Percentiles rank a stretch among this genome's conserved stretches.
Conservation (phyloP, 2,797 vertebrate species). For the Spea hammondii region DNA sequence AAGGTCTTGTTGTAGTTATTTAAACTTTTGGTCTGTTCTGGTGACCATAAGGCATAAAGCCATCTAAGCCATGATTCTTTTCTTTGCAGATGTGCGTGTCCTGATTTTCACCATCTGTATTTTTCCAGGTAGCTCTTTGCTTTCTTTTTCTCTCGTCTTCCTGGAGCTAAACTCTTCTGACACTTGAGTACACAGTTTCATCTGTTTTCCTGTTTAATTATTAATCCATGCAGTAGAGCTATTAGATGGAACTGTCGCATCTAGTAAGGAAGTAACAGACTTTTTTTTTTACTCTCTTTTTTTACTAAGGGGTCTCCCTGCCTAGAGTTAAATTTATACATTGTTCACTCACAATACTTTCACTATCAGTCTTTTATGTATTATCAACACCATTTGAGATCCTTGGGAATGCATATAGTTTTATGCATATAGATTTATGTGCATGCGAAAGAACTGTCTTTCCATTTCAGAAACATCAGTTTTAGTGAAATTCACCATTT, state of each 20-base stretch:
- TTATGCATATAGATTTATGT: too few relatives aligned
- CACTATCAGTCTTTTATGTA: not conserved
- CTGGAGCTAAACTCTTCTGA: conserved; percentile 17
- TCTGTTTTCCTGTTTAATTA: conserved; percentile 34
- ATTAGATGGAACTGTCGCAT: conserved; percentile 21
- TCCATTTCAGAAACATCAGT: too few relatives aligned
- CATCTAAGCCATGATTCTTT: not conserved
- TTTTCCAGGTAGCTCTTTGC: conserved; percentile 16
- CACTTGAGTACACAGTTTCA: conserved; percentile 12
- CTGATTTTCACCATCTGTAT: conserved; percentile 26
- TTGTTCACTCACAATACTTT: not conserved
- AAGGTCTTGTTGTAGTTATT: too few relatives aligned
- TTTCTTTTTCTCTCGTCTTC: conserved; percentile 17
- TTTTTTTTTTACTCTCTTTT: conserved; percentile 1
- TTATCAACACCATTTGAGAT: not conserved
- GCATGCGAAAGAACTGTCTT: too few relatives aligned
- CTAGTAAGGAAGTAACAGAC: not conserved
- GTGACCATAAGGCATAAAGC: too few relatives aligned
- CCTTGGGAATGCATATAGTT: too few relatives aligned
- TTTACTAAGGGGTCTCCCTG: not conserved
- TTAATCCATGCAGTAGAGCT: conserved; percentile 25
- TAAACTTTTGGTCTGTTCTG: too few relatives aligned
- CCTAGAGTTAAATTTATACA: not conserved
- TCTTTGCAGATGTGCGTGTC: not conserved
- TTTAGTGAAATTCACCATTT: too few relatives aligned